Evolutionary conservation across 1,140 invertebrate species (phyloP).

Genomic region (Araneus ventricosus): DNA sequence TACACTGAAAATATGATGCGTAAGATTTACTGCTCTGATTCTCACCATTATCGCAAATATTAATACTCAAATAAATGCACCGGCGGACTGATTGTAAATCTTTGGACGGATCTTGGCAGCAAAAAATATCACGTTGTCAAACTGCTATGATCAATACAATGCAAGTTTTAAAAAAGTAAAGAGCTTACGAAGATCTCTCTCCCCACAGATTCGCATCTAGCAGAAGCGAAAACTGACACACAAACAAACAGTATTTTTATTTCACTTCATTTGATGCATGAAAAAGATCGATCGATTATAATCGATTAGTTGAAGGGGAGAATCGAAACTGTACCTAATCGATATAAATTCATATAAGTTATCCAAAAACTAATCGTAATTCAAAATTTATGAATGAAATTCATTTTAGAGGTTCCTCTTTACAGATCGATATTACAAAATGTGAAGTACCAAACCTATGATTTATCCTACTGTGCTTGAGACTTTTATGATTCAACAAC

Average conservation of each 20-base stretch:
- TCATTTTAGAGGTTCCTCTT: too few species aligned
- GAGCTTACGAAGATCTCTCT: neutral
- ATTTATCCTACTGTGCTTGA: too few species aligned
- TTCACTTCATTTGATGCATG: constrained; percentile 56
- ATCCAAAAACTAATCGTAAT: neutral
- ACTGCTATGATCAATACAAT: neutral
- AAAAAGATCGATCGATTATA: constrained; percentile 40
- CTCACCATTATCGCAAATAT: neutral
- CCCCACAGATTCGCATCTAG: constrained; percentile 28
- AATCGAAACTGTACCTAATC: neutral
- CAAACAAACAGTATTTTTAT: constrained; percentile 66
- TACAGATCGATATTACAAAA: too few species aligned
- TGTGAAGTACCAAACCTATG: too few species aligned
- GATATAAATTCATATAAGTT: neutral
- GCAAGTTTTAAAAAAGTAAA: neutral
- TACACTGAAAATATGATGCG: constrained; percentile 26
- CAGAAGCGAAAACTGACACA: constrained; percentile 70
- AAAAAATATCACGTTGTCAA: constrained; percentile 4
- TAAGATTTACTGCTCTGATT: constrained; percentile 24
- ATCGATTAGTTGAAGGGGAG: neutral
- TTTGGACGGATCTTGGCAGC: neutral
- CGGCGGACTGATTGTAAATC: neutral
- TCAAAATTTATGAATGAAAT: too few species aligned
- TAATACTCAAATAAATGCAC: neutral
- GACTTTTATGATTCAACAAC: too few species aligned